These are phyloP conservation scores for Parapsyche elsis DNA, from an alignment of 1,140 invertebrate species.

Conservation along the genomic window DNA sequence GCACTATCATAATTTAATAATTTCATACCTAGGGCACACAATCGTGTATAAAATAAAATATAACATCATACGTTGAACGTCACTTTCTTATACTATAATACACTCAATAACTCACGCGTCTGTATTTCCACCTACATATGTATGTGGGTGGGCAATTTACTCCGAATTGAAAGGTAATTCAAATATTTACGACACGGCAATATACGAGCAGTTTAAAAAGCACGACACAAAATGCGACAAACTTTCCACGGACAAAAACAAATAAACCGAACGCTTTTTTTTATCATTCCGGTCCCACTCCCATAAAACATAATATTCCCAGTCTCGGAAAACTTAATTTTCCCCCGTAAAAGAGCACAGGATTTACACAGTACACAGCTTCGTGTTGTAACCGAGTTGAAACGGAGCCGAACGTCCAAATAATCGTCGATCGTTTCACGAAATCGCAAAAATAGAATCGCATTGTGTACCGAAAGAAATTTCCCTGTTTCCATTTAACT, in stretches of 20 bases:
- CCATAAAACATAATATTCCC: background rate
- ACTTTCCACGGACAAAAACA: background rate
- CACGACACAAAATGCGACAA: background rate
- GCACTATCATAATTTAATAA: no score
- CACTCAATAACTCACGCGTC: no score
- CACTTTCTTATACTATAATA: no score
- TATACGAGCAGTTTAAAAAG: background rate
- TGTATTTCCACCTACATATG: no score
- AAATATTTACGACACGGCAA: background rate
- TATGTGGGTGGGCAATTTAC: no score
- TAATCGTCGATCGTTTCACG: background rate
- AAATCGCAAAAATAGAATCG: background rate
- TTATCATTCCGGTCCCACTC: background rate
- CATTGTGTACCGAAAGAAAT: background rate
- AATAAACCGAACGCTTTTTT: slow-evolving; percentile 3
- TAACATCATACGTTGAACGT: no score
- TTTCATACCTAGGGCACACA: no score
- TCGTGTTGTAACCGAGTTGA: background rate
- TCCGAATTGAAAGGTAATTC: background rate
- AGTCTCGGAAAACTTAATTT: background rate
- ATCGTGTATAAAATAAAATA: no score
- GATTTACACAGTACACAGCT: background rate
- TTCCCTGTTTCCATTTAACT: background rate
- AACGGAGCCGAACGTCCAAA: background rate
- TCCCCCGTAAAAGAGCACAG: background rate